Evolutionary conservation across 2,797 vertebrate genomes (phyloP).

Genomic region (Enteromius viviparus): DNA sequence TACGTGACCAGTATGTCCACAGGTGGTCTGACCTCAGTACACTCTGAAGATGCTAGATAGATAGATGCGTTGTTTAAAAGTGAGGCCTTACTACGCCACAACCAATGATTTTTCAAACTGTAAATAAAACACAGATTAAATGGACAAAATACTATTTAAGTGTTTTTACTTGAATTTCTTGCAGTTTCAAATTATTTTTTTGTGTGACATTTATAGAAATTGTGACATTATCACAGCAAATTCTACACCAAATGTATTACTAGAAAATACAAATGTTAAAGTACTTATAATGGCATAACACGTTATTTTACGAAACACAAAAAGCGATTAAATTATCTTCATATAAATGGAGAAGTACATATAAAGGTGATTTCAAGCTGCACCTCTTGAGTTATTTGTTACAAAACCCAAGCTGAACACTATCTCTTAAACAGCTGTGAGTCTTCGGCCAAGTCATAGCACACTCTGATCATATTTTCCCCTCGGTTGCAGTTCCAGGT

Average conservation of each 20-base stretch:
- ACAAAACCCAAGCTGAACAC: conserved; percentile 56
- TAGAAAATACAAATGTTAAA: background rate
- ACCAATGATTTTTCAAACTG: no score
- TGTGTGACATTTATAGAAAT: no score
- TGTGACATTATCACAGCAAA: no score
- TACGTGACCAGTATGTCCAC: conserved; percentile 30
- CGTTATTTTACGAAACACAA: background rate
- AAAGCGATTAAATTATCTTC: conserved; percentile 9
- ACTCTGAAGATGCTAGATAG: background rate
- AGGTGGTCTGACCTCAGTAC: conserved; percentile 5
- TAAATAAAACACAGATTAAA: no score
- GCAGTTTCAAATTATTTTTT: no score
- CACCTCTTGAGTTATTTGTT: conserved; percentile 62
- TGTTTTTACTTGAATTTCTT: no score
- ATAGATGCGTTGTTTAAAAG: background rate
- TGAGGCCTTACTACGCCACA: background rate
- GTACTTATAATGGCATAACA: background rate
- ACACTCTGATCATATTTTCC: conserved; percentile 77
- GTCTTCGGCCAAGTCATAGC: conserved; percentile 63
- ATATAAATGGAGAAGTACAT: background rate
- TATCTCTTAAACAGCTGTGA: conserved; percentile 77
- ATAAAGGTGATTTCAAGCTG: conserved; percentile 50
- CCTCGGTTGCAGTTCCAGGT: conserved; percentile 63
- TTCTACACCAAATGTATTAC: background rate
- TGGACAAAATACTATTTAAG: no score